Conservation (phyloP, 2,888 invertebrate species). For the Drosophila meridiana region DNA sequence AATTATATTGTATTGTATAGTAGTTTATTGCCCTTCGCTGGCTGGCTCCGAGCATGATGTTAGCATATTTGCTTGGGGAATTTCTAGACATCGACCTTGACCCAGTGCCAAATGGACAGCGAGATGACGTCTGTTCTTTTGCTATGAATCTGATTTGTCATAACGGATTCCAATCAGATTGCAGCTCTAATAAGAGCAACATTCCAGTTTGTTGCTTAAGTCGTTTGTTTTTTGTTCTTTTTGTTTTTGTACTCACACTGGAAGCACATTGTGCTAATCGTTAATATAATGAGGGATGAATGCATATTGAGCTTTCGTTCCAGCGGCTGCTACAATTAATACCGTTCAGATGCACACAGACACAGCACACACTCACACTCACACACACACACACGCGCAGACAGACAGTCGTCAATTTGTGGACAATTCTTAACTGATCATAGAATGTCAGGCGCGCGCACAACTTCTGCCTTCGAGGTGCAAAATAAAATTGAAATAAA, state of each 20-base stretch:
- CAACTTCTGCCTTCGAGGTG: conserved; percentile 66
- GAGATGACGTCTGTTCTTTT: conserved; percentile 51
- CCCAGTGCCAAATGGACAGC: conserved; percentile 46
- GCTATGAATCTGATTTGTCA: conserved; percentile 5
- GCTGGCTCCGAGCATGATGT: conserved; percentile 53
- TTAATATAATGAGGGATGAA: conserved; percentile 11
- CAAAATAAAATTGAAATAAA: conserved; percentile 77
- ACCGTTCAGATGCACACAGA: conserved; percentile 6
- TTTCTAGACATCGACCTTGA: conserved; percentile 73
- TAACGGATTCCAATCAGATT: conserved; percentile 5
- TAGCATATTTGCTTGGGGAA: conserved; percentile 68
- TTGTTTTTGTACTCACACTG: conserved; percentile 55
- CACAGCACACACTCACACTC: not conserved
- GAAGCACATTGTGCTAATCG: conserved; percentile 38
- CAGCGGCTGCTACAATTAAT: conserved; percentile 6
- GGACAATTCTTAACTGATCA: conserved; percentile 39
- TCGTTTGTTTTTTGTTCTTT: conserved; percentile 49
- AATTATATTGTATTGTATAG: conserved; percentile 26
- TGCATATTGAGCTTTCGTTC: conserved; percentile 44
- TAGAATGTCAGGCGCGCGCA: conserved; percentile 39
- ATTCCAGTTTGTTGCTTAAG: conserved; percentile 59
- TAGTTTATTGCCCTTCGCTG: conserved; percentile 79
- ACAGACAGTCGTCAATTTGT: conserved; percentile 1
- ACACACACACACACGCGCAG: conserved; percentile 6
- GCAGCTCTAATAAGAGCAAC: not conserved